These are phyloP conservation scores for Dioctria linearis DNA, from an alignment of 2,888 invertebrate genomes.

Conservation along the genomic window DNA sequence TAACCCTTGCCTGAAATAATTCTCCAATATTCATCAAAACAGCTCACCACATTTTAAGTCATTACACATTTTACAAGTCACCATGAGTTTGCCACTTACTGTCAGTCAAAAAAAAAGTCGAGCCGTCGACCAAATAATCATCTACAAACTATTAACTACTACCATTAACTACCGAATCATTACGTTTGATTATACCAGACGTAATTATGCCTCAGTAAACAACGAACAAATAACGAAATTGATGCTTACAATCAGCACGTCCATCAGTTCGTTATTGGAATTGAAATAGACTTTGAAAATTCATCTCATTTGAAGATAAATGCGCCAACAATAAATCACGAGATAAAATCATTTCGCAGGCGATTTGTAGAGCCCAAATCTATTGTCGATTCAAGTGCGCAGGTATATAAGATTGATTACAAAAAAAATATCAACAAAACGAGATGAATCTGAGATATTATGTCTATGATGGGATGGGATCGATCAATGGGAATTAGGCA, in stretches of 20 bases:
- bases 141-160: neutral
- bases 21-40: neutral
- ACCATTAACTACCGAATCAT: conserved; percentile 40
- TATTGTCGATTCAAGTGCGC: neutral
- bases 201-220: conserved; percentile 35
- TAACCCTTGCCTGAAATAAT: no score
- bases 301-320: neutral
- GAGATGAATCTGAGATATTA: conserved; percentile 22
- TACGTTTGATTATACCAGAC: conserved; percentile 30
- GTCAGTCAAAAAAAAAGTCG: neutral
- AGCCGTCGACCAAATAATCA: neutral
- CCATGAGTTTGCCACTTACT: neutral
- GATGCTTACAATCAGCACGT: neutral
- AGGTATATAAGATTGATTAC: conserved; percentile 5
- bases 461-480: conserved; percentile 3
- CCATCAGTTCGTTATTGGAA: neutral
- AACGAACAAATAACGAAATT: conserved; percentile 21
- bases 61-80: conserved; percentile 6
- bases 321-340: neutral
- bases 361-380: neutral
- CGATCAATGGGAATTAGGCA: neutral
- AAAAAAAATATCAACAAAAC: conserved; percentile 24
- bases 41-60: neutral
- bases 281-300: neutral
- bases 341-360: conserved; percentile 13